phyloP scores from a whole-genome alignment of 2,888 invertebrate genomes.

The Ormyrus rosae region DNA sequence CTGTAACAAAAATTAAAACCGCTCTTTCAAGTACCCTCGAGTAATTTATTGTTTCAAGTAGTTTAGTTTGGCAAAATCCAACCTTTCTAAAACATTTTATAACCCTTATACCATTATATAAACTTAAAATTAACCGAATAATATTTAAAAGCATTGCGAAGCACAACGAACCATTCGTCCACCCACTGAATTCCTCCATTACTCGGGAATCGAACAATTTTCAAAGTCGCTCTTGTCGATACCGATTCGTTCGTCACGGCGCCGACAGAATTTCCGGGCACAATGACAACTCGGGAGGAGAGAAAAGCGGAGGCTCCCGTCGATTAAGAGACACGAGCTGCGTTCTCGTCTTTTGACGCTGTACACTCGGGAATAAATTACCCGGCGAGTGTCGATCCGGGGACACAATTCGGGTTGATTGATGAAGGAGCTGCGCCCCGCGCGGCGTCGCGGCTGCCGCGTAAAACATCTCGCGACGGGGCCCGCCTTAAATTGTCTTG shows the following conservation, averaged over 20 bases:
- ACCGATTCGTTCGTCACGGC: not conserved
- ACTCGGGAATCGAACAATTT: too few species aligned
- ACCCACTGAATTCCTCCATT: too few species aligned
- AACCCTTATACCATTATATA: too few species aligned
- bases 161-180: too few species aligned
- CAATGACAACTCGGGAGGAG: not conserved
- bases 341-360: constrained; percentile 25
- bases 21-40: not conserved
- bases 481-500: constrained; percentile 47
- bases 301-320: not conserved
- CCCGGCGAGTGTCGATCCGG: constrained; percentile 37
- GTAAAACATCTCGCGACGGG: constrained; percentile 28
- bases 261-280: not conserved
- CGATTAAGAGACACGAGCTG: constrained; percentile 31
- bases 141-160: too few species aligned
- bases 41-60: constrained; percentile 8
- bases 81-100: not conserved
- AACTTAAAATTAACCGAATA: too few species aligned
- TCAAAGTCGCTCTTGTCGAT: too few species aligned
- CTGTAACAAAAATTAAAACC: constrained; percentile 77
- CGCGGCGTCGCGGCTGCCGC: not conserved
- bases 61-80: not conserved
- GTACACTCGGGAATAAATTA: constrained; percentile 44
- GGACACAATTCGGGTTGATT: constrained; percentile 48
- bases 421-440: constrained; percentile 23